Evolutionary conservation across 1,140 invertebrate genomes (phyloP).

Genomic region (Drosophila cardini): DNA sequence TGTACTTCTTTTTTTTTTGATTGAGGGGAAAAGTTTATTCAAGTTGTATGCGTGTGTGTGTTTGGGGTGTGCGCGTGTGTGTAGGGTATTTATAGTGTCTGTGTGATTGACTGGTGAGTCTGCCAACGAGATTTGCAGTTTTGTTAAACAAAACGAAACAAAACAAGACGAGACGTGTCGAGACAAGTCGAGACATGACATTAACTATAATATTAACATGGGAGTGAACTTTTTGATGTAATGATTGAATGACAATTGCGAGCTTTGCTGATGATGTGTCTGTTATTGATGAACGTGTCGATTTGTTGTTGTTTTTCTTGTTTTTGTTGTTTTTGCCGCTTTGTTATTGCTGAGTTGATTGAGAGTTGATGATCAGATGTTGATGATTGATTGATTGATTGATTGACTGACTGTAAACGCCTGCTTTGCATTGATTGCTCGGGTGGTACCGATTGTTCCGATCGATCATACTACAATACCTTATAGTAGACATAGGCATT

Average conservation of each 20-base stretch:
- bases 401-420: constrained; percentile 38
- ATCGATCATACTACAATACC: constrained; percentile 65
- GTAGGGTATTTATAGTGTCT: not conserved
- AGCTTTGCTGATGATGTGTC: constrained; percentile 12
- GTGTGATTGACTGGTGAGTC: not conserved
- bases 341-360: constrained; percentile 44
- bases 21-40: constrained; percentile 36
- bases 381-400: constrained; percentile 39
- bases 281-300: constrained; percentile 38
- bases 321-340: not conserved
- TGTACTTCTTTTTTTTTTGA: constrained; percentile 16
- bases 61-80: not conserved
- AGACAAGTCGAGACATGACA: constrained; percentile 14
- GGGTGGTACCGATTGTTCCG: not conserved
- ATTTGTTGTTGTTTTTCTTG: constrained; percentile 49
- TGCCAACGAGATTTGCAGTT: constrained; percentile 11
- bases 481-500: constrained; percentile 85
- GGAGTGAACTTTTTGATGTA: constrained; percentile 20
- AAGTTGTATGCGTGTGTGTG: not conserved
- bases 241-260: constrained; percentile 46
- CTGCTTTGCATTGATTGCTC: constrained; percentile 25
- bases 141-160: too few relatives aligned
- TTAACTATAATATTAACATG: not conserved
- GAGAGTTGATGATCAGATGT: constrained; percentile 7
- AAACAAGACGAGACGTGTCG: not conserved